Conservation (phyloP, 2,113 vertebrate genomes). For the Miniopterus natalensis region DNA sequence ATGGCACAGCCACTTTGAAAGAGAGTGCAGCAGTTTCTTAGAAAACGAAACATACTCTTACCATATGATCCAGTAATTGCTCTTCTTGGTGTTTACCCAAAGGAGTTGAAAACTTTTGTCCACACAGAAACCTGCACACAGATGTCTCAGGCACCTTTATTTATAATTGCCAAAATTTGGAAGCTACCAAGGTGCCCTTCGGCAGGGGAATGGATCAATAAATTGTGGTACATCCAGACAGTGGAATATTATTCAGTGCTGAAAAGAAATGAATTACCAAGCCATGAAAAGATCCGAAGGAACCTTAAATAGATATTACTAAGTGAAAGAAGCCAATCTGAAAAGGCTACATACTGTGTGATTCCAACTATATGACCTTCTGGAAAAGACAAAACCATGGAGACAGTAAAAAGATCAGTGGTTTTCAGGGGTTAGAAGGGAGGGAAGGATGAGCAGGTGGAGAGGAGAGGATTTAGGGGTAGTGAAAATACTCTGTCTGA, state of each 20-base stretch:
- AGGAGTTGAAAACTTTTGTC: background rate
- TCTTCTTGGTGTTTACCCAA: background rate
- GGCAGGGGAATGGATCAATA: background rate
- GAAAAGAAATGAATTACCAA: background rate
- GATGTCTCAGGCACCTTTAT: background rate
- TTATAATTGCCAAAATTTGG: background rate
- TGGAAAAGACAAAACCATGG: background rate
- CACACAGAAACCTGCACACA: background rate
- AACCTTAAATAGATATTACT: background rate
- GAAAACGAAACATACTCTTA: background rate
- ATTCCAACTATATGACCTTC: background rate
- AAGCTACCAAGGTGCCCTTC: background rate
- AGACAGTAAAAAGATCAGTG: background rate
- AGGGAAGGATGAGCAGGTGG: background rate
- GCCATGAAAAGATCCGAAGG: background rate
- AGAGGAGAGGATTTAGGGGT: background rate
- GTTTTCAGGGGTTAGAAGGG: background rate
- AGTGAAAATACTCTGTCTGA: background rate
- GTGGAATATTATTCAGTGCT: background rate
- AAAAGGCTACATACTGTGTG: background rate
- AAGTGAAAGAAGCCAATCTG: background rate
- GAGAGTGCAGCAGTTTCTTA: background rate
- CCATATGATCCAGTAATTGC: background rate
- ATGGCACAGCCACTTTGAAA: background rate
- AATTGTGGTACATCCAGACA: background rate